Evolutionary conservation across 2,888 invertebrate genomes (phyloP), one percentile per base, ranked within the genome.

Genomic region (Pheosia gnoma): DNA sequence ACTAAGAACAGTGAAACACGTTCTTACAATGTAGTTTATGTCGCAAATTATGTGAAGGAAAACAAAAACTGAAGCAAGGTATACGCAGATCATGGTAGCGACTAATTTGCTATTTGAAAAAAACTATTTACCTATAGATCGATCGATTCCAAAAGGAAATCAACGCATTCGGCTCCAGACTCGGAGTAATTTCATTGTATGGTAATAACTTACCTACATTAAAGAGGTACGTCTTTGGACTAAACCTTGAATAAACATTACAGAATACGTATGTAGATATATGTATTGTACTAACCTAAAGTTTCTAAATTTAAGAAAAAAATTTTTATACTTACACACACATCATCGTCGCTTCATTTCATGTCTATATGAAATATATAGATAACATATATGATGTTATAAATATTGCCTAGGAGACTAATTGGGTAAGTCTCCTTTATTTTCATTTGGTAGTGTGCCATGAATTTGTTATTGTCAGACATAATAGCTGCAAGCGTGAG

Each of bases 1-100:
- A 69, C 95, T 89, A 69, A 96, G 75, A 57, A 96, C 95, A 71
- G 95, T 95, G 72, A 96, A 89, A 72, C 95, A 91, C 83, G 96
- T 95, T 76, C 97, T 94, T 69, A 96, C 82, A 81, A 97, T 95
- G 85, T 97, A 97, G 85, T 96, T 96, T 54, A 97, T 87, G 86
- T 97, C 97, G 76, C 96, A 93, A 61, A 95, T 82, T 58, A 94
- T 88, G 79, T 96, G 95, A 7, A 96, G 82, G 43, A 95, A 73
- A 63, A 96, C 78, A 68, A 89, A 77, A 62, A 79, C 36, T 53
- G 52, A 47, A 11, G 58, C 51, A 52, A 60, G 5, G 39, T 59
- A 62, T 49, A 47, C 38, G 36, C 43, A 62, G 39, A 59, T 49
- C 47, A 54, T 59, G n/a, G 25, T 56, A 55, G 8, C 55, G 5